phyloP scores from a whole-genome alignment of 2,797 vertebrate genomes.

The Coendou prehensilis region DNA sequence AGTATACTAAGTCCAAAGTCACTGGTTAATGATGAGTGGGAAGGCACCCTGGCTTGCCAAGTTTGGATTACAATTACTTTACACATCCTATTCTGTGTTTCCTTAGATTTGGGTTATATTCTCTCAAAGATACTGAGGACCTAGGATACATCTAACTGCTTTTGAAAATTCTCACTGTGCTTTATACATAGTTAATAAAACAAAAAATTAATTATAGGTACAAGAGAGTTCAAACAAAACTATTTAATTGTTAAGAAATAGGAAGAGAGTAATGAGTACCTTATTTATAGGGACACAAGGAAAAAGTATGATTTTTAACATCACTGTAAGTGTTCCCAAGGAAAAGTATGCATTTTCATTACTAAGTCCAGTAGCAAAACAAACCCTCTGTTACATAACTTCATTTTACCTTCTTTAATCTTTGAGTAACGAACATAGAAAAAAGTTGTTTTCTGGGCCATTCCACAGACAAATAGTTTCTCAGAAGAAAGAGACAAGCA shows the following conservation, averaged over 20 bases:
- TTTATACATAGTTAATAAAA: constrained; percentile 24
- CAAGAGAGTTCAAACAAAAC: constrained; percentile 15
- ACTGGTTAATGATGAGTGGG: neutral
- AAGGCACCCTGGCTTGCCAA: neutral
- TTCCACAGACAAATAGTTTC: constrained; percentile 76
- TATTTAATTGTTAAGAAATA: constrained; percentile 33
- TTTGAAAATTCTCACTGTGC: constrained; percentile 1
- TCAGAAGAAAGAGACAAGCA: constrained; percentile 72
- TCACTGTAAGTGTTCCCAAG: constrained; percentile 16
- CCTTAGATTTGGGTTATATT: neutral
- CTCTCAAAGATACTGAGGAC: neutral
- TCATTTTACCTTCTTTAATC: constrained; percentile 75
- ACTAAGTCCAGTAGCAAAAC: constrained; percentile 69
- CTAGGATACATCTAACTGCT: constrained; percentile 35
- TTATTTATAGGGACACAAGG: neutral
- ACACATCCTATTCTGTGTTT: neutral
- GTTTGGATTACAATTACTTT: constrained; percentile 12
- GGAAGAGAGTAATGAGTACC: neutral
- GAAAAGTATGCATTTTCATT: constrained; percentile 27
- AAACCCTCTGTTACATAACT: constrained; percentile 70
- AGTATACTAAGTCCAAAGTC: neutral
- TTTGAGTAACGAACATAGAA: constrained; percentile 75
- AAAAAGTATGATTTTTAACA: constrained; percentile 45
- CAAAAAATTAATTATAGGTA: constrained; percentile 45
- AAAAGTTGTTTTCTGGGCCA: constrained; percentile 74